Evolutionary conservation across 2,888 invertebrate genomes (phyloP).

Genomic region (Trachelus troglodyta): DNA sequence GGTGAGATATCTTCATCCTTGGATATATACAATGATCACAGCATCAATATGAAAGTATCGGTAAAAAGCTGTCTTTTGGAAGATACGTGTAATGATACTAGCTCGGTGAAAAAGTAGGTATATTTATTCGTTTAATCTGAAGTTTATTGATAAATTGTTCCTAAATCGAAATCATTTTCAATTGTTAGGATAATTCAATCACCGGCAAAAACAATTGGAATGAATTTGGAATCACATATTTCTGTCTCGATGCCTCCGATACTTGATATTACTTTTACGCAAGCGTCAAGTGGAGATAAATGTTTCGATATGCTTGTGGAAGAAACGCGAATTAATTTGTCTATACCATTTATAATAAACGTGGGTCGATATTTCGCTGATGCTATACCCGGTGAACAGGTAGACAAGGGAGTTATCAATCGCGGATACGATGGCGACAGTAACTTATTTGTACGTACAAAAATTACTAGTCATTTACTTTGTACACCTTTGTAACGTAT

Average conservation of each 20-base stretch:
- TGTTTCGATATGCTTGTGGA: conserved; percentile 79
- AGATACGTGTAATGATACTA: conserved; percentile 79
- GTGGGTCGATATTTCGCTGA: conserved; percentile 73
- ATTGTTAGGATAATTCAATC: conserved; percentile 74
- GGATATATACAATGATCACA: conserved; percentile 76
- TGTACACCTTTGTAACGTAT: background rate
- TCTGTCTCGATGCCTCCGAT: conserved; percentile 79
- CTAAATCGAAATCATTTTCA: too few species aligned
- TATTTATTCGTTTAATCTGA: conserved; percentile 10
- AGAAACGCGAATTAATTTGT: conserved; percentile 77
- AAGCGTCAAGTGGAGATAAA: conserved; percentile 72
- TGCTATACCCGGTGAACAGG: conserved; percentile 70
- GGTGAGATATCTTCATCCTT: conserved; percentile 75
- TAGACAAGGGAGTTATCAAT: conserved; percentile 78
- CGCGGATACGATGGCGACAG: conserved; percentile 77
- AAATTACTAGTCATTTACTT: background rate
- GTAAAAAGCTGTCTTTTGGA: conserved; percentile 77
- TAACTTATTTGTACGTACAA: conserved; percentile 44
- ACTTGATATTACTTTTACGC: conserved; percentile 76
- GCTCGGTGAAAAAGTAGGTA: conserved; percentile 71
- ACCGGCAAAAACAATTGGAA: conserved; percentile 71
- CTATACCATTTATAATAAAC: conserved; percentile 77
- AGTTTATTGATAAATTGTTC: conserved; percentile 27
- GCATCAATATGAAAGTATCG: conserved; percentile 77
- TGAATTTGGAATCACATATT: conserved; percentile 68